phyloP scores from a whole-genome alignment of 2,113 vertebrate species.

The Sylvilagus bachmani region DNA sequence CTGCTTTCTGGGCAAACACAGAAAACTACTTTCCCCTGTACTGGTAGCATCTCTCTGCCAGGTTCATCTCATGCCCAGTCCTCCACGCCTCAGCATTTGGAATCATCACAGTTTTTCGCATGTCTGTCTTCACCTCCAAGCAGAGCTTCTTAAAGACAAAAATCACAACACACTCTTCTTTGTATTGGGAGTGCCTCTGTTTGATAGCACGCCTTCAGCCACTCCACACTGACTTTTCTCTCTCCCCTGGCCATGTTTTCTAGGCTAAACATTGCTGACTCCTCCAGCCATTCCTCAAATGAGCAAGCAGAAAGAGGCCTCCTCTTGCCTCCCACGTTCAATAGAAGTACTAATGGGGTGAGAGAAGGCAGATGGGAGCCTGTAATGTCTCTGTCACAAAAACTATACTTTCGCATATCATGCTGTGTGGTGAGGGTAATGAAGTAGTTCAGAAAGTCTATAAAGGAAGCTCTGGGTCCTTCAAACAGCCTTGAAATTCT shows the following conservation, averaged over 20 bases:
- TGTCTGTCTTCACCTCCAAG: not conserved
- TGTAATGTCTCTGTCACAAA: conserved; percentile 56
- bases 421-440: conserved; percentile 62
- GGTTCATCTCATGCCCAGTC: not conserved
- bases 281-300: conserved; percentile 40
- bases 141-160: not conserved
- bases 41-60: not conserved
- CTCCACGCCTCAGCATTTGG: not conserved
- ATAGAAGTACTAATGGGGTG: conserved; percentile 20
- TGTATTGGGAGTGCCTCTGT: not conserved
- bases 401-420: conserved; percentile 63
- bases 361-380: conserved; percentile 32
- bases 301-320: conserved; percentile 3
- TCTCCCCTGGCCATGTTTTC: not conserved
- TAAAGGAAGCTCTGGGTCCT: conserved; percentile 59
- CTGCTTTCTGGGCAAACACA: not conserved
- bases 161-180: not conserved
- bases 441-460: conserved; percentile 67
- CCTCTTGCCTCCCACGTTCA: not conserved
- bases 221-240: not conserved
- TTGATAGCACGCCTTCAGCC: not conserved
- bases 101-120: not conserved
- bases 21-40: not conserved
- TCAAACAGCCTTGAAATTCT: conserved; percentile 70
- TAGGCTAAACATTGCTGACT: conserved; percentile 24